Conservation (phyloP, 2,888 invertebrate species). For the Andricus quercusramuli region DNA sequence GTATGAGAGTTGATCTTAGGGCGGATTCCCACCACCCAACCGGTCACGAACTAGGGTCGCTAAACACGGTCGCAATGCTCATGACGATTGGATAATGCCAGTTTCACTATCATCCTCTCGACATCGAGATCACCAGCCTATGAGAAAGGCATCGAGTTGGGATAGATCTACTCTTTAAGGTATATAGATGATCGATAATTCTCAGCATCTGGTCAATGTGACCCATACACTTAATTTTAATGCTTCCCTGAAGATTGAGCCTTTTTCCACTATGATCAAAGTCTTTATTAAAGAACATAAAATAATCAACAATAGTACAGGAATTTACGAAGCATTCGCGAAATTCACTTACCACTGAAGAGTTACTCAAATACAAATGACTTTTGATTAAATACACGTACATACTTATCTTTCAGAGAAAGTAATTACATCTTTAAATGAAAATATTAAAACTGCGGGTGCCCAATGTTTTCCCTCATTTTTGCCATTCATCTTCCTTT, state of each 20-base stretch:
- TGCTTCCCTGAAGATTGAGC: neutral
- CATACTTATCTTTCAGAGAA: neutral
- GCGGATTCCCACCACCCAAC: slow-evolving; percentile 77
- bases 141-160: neutral
- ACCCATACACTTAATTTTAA: slow-evolving; percentile 2
- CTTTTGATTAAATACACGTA: neutral
- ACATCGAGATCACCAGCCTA: slow-evolving; percentile 42
- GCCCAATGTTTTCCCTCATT: neutral
- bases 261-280: neutral
- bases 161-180: slow-evolving; percentile 24
- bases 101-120: slow-evolving; percentile 64
- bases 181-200: slow-evolving; percentile 7
- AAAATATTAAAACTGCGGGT: neutral
- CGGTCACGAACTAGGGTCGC: slow-evolving; percentile 73
- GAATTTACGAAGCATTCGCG: neutral
- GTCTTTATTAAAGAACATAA: neutral
- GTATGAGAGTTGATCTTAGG: slow-evolving; percentile 78
- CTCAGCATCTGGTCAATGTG: neutral
- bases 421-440: neutral
- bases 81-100: slow-evolving; percentile 70
- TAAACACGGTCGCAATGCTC: slow-evolving; percentile 66
- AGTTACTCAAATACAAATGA: neutral
- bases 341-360: slow-evolving; percentile 1
- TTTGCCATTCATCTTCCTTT: neutral
- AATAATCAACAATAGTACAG: neutral